Evolutionary conservation across 2,797 vertebrate species (phyloP).

Genomic region (Nannoperca australis): DNA sequence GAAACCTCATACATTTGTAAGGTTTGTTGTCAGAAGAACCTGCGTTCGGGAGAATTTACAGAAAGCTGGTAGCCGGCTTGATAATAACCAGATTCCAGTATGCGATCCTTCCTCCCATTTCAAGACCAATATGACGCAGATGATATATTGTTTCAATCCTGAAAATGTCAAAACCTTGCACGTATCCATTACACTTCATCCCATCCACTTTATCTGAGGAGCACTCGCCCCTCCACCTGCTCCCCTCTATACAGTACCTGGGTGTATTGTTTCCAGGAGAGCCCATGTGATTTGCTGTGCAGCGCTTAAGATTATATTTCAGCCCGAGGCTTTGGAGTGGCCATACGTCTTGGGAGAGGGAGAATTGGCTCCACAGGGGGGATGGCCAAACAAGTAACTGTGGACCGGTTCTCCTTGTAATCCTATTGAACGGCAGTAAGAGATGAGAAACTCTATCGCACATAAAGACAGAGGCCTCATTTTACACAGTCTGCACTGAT

Average conservation of each 20-base stretch:
- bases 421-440: constrained; percentile 65
- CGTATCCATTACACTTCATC: constrained; percentile 58
- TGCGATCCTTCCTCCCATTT: constrained; percentile 10
- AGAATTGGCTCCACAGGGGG: constrained; percentile 55
- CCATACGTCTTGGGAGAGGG: constrained; percentile 62
- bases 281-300: constrained; percentile 60
- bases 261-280: constrained; percentile 63
- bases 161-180: constrained; percentile 44
- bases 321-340: constrained; percentile 64
- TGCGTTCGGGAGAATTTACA: constrained; percentile 13
- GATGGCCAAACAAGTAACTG: constrained; percentile 54
- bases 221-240: not conserved
- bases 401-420: constrained; percentile 67
- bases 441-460: constrained; percentile 75
- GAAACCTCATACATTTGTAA: not conserved
- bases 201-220: constrained; percentile 48
- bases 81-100: constrained; percentile 21
- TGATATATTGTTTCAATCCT: constrained; percentile 49
- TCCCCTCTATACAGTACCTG: constrained; percentile 32
- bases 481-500: constrained; percentile 41
- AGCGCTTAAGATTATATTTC: constrained; percentile 72
- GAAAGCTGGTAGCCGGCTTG: constrained; percentile 13
- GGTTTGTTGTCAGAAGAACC: not conserved
- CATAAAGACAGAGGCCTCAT: constrained; percentile 62
- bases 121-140: not conserved